Base-by-base conservation (phyloP, 2,888 invertebrate genomes). In the Anodontia alba region DNA sequence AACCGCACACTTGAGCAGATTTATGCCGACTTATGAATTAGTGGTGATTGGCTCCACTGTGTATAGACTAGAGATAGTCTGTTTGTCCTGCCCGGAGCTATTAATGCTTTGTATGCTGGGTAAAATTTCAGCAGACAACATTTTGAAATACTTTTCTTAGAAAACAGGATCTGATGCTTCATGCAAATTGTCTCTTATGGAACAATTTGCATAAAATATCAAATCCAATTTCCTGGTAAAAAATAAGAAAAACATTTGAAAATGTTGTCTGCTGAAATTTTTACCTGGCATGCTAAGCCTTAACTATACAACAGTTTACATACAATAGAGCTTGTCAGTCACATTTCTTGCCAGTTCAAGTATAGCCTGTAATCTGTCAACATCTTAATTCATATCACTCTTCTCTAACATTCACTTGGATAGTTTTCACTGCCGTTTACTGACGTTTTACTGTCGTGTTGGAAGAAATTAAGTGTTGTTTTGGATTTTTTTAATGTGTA, bases 11-110 rank as follows among this genome's bases (percentile, higher is more conserved):
- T 62, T 62, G 62, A 62, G 33, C 33, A 62, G 62, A 62, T 62
- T 62, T 62, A 62, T 62, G 62, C 62, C 62, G 62, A 62, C 62
- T 62, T 62, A 62, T 62, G 62, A 62, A 31, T 62, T 62, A 62
- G 62, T 33, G 62, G 33, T 62, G 62, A 62, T 62, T 62, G 62
- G 62, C 62, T 62, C 62, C 62, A 62, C 33, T 17, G n/a, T 33
- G 62, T 62, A 62, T 62, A 62, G 62, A 62, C 62, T 33, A 62
- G 33, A 17, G 7, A 62, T 62, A 31, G 62, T 62, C 62, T 33
- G 62, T 62, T 62, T 33, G 62, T 62, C 62, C 62, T 62, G 62
- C 62, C 62, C 33, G 1, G 23, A 62, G 62, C 62, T 62, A 62
- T 62, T 62, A 62, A 33, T 33, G n/a, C n/a, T n/a, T n/a, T n/a